Base-by-base conservation (phyloP, 2,888 invertebrate genomes). In the Latrodectus elegans region DNA sequence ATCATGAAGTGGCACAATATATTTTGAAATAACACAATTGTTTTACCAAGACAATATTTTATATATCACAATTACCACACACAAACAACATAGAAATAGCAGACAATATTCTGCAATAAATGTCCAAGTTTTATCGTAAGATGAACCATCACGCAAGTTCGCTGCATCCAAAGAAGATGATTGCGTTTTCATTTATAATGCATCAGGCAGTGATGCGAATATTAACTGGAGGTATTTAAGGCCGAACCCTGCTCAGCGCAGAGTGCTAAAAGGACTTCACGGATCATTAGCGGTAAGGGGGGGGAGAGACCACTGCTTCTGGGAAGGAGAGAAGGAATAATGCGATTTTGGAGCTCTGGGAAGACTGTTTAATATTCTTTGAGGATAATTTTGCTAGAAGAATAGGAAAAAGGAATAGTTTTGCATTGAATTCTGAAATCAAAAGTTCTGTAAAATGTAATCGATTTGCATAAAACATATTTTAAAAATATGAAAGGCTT, bases 151-250 rank as follows among this genome's bases (percentile, higher is more conserved):
- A 22, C 22, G 4, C 49, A 60, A 8, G 60, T n/a, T 10, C 70
- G 38, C 15, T 53, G 53, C 38, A n/a, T n/a, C 3, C 15, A 53
- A n/a, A 17, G 15, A 51, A 26, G 73, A 73, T 49, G 55, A 9
- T 26, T 10, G 52, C 81, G 68, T 81, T 81, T 81, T 81, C 81
- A 81, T 81, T 68, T 81, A 81, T 81, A 81, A 74, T 74, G 73
- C 81, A 81, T 81, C 81, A 74, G 51, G 53, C 74, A 74, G 73
- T 68, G 74, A 81, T 81, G 65, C 81, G 74, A 81, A 81, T 81
- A 73, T 74, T 81, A 81, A 81, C 73, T 73, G 26, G 68, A 74
- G 81, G 81, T 73, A 81, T 81, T 81, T 74, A 81, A 53, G 67
- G 67, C 81, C 74, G 72, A 72, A 80, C 53, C 71, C 55, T 72